These are phyloP conservation scores for Amyelois transitella DNA, from an alignment of 1,140 invertebrate species.

Conservation along the genomic window DNA sequence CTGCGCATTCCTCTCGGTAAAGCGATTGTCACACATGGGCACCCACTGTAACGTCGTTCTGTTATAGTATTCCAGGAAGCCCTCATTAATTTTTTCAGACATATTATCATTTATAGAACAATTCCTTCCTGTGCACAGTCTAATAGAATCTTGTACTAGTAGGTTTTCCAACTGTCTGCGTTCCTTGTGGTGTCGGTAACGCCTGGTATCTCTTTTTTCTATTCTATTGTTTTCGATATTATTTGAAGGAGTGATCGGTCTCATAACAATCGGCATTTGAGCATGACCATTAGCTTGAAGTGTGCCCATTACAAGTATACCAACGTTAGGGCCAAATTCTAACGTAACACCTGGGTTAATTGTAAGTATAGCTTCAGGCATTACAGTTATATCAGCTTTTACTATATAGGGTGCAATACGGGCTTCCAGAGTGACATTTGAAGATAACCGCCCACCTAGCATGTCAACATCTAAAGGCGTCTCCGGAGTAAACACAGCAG, in stretches of 20 bases:
- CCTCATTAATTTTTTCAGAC: constrained; percentile 77
- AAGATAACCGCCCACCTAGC: constrained; percentile 88
- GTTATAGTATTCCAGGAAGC: constrained; percentile 97
- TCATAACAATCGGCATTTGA: constrained; percentile 89
- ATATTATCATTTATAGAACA: constrained; percentile 76
- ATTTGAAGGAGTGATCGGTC: constrained; percentile 75
- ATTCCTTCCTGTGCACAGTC: constrained; percentile 84
- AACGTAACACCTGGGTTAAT: constrained; percentile 93
- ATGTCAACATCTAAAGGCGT: constrained; percentile 78
- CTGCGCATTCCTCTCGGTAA: constrained; percentile 95
- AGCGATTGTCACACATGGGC: constrained; percentile 95
- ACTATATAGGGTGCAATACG: constrained; percentile 86
- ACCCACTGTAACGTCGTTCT: constrained; percentile 96
- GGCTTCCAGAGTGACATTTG: constrained; percentile 82
- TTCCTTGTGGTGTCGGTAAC: constrained; percentile 45
- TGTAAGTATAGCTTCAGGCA: constrained; percentile 91
- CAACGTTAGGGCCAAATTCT: constrained; percentile 97
- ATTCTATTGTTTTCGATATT: constrained; percentile 64
- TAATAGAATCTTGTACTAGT: constrained; percentile 76
- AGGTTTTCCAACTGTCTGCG: constrained; percentile 73
- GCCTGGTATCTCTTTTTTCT: constrained; percentile 54
- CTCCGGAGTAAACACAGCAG: constrained; percentile 77
- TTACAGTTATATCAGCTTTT: constrained; percentile 95
- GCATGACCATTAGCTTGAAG: constrained; percentile 88
- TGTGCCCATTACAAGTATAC: constrained; percentile 95